Base-by-base conservation (phyloP, 2,797 vertebrate genomes). In the Acipenser oxyrinchus region DNA sequence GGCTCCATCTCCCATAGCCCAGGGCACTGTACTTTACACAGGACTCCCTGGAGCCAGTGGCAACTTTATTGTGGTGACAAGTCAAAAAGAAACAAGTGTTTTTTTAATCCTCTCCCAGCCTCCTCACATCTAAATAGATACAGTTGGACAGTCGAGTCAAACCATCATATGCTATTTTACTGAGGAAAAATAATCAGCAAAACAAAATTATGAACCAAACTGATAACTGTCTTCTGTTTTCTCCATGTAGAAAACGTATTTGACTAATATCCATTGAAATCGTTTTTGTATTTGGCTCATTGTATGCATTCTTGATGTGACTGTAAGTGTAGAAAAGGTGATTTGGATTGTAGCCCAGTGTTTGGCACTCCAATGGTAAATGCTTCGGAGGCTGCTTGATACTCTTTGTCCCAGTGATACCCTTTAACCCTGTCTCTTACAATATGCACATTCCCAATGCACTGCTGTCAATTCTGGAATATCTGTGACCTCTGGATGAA, bases 21-120 rank as follows among this genome's bases (percentile, higher is more conserved):
- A 86, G 88, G 91, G 91, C 90, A 76, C 79, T 88, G 83, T 87
- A 84, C 89, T 92, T 89, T 87, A 88, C 89, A 86, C 83, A 85
- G 82, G 80, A 80, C 82, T 87, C 90, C 90, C 88, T 70, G 57
- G 71, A 69, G 75, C 71, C 73, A 71, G 12, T 51, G 78, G 79
- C 81, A 89, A 89, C 88, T 88, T 89, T 74, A 85, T 81, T 78
- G 84, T 82, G 73, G 83, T 90, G 86, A 91, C 86, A 90, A 86
- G 84, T 77, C 69, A 53, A 80, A 85, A 84, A 74, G 79, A 81
- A 89, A 90, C 84, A 87, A 90, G 84, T 86, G 82, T 85, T 86
- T 86, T 37, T 72, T 83, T 77, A 78, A 67, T 80, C 73, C 74
- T 81, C 75, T 76, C 69, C 37, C 70, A 76, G 76, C 70, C 66